Percentiles rank a stretch among this genome's conserved stretches.
Evolutionary conservation across 2,888 invertebrate genomes (phyloP).

Genomic region (Lamellibrachia columna): DNA sequence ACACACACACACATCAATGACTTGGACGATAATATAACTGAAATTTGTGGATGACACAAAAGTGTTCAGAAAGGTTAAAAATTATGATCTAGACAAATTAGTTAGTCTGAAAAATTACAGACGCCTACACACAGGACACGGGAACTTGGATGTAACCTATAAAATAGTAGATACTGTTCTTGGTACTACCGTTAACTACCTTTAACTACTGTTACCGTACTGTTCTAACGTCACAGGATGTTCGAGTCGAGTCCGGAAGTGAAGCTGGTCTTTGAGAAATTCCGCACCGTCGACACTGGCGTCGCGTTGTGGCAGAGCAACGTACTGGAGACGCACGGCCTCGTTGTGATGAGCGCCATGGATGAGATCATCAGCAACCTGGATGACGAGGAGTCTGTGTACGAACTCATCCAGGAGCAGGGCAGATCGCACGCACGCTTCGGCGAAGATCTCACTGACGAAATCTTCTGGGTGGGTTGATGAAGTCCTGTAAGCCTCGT

Average conservation of each 20-base stretch:
- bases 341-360: slow-evolving; percentile 37
- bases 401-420: slow-evolving; percentile 32
- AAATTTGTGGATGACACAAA: no score
- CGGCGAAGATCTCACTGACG: slow-evolving; percentile 29
- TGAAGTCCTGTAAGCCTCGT: not conserved
- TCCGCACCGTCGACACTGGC: slow-evolving; percentile 29
- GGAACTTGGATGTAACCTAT: no score
- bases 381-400: slow-evolving; percentile 29
- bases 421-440: slow-evolving; percentile 37
- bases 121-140: not conserved
- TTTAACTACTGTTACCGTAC: no score
- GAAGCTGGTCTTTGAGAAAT: slow-evolving; percentile 35
- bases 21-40: no score
- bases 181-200: no score
- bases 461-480: slow-evolving; percentile 34
- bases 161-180: no score
- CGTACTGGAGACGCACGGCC: slow-evolving; percentile 33
- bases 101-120: no score
- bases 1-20: not conserved
- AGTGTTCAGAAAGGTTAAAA: no score
- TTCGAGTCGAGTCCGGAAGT: slow-evolving; percentile 31
- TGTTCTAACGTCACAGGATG: slow-evolving; percentile 24
- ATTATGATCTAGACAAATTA: no score
- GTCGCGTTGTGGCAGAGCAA: slow-evolving; percentile 28
- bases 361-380: slow-evolving; percentile 38